Percentiles rank a stretch among this genome's conserved stretches.
These are phyloP conservation scores for Chaetorhynchus papuensis DNA, from an alignment of 2,113 vertebrate species.

Conservation along the genomic window DNA sequence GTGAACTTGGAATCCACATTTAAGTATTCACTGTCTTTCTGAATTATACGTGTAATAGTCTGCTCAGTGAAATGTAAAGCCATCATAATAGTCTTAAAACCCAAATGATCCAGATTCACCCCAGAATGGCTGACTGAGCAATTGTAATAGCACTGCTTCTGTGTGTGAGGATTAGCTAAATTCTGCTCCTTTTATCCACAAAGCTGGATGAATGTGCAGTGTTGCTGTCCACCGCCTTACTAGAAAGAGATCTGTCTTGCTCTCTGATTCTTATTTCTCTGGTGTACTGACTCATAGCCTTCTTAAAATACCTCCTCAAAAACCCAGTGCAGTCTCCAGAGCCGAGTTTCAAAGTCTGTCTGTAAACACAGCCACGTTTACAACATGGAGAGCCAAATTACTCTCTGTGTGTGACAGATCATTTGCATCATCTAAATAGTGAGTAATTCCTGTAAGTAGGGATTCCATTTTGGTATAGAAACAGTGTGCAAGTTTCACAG, in stretches of 20 bases:
- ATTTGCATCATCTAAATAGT: neutral
- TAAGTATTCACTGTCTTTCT: constrained; percentile 1
- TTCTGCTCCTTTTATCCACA: constrained; percentile 17
- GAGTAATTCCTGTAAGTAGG: neutral
- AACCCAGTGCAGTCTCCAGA: neutral
- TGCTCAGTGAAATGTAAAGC: constrained; percentile 33
- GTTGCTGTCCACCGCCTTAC: neutral
- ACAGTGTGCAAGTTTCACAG: neutral
- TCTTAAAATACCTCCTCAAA: constrained; percentile 14
- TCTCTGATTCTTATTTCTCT: neutral
- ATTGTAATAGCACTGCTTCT: neutral
- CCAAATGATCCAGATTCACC: constrained; percentile 17
- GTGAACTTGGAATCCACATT: neutral
- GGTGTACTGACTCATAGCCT: neutral
- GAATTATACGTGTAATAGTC: neutral
- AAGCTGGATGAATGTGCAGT: neutral
- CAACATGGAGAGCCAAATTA: neutral
- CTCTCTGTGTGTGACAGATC: neutral
- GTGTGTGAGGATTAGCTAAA: neutral
- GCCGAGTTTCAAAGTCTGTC: neutral
- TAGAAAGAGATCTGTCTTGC: neutral
- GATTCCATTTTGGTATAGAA: neutral
- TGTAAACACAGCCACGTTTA: neutral
- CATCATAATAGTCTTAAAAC: constrained; percentile 26
- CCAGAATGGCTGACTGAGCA: constrained; percentile 25